These are phyloP conservation scores for Fratercula arctica DNA, from an alignment of 2,797 vertebrate genomes.

Conservation along the genomic window DNA sequence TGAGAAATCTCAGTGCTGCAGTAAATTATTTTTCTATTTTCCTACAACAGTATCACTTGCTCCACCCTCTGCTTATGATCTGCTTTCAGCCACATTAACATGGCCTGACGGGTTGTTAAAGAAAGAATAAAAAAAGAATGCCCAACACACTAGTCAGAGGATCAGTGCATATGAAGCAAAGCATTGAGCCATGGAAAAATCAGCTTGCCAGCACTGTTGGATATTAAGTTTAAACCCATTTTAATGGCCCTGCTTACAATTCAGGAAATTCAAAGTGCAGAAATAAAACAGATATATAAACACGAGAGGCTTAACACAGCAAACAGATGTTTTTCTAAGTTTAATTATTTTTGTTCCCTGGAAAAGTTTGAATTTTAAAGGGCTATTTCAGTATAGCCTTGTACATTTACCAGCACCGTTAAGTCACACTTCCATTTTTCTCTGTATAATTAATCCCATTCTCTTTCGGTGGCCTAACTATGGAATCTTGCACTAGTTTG, in stretches of 20 bases:
- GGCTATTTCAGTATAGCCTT: background rate
- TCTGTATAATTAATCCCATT: background rate
- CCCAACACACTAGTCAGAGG: background rate
- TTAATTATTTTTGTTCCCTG: background rate
- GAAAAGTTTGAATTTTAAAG: background rate
- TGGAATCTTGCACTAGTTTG: background rate
- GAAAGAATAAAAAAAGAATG: background rate
- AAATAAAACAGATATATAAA: background rate
- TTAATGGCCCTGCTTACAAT: background rate
- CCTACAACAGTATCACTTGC: background rate
- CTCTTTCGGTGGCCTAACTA: background rate
- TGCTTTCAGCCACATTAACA: background rate
- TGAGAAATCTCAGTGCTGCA: background rate
- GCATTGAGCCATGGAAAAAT: background rate
- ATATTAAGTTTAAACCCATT: background rate
- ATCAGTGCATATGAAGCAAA: rapidly evolving
- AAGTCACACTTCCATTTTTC: background rate
- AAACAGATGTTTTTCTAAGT: background rate
- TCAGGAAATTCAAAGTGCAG: rapidly evolving
- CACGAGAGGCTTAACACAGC: background rate
- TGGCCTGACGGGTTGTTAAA: background rate
- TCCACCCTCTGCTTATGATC: background rate
- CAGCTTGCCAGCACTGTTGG: background rate
- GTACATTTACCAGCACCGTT: background rate
- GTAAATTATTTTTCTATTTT: background rate